Evolutionary conservation across 2,888 invertebrate species (phyloP), one percentile per base, ranked within the genome.

Genomic region (Parnassius glacialis): DNA sequence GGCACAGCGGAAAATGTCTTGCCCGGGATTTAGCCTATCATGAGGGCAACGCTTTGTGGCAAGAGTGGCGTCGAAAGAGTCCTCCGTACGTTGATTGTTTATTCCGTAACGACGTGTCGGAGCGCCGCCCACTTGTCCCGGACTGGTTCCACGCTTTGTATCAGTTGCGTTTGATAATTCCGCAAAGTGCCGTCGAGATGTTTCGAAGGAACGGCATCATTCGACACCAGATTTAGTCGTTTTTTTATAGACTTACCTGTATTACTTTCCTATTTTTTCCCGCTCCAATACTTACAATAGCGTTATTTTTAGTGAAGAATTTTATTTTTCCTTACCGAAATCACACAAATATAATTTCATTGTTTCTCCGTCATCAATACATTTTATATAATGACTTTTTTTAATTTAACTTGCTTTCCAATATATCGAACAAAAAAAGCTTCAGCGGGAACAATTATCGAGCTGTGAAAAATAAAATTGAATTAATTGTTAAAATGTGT

Each of bases 1-100:
- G 71, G 72, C 67, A 70, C 70, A 69, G 79, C 81, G 81, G 83
- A 84, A 84, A 84, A 82, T 88, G 85, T 89, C 89, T 87, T 87
- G 80, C 76, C 71, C 67, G 66, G 75, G 79, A 82, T 83, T 85
- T 81, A 74, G 66, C 65, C 65, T 68, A 66, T 64, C 64, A 66
- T 41, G 34, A 47, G 59, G 61, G 64, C 68, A 61, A 67, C 68
- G 73, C 75, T 75, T 71, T 74, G 72, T 69, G 59, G 55, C 62
- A 70, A 72, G 70, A 72, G 71, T 72, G 66, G 55, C 61, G 64
- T 62, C 52, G 60, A 53, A 65, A 62, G 60, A 61, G 62, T 64
- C 55, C 51, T 54, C 47, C 20, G 13, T 10, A 16, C 57, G 54
- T 59, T 48, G 48, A 48, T 62, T 58, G 61, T 60, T 65, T 57